A percentile compares a stretch with the other conserved stretches of the same genome.
These are phyloP conservation scores for Parazoanthus darwini DNA, from an alignment of 92 coral and sea anemone genomes.

Conservation along the genomic window DNA sequence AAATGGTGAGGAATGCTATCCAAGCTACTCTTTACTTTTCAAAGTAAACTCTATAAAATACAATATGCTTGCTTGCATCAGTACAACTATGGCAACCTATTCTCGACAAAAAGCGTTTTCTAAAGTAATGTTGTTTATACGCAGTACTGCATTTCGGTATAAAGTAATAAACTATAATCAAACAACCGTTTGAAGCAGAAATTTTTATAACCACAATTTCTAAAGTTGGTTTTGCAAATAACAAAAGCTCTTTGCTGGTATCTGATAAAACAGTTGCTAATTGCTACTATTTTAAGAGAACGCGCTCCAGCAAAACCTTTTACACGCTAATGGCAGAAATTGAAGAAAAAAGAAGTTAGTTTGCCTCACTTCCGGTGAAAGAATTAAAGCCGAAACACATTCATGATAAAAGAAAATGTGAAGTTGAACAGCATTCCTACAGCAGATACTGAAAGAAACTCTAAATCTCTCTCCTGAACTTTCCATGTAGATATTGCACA, in stretches of 20 bases:
- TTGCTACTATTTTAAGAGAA: neutral
- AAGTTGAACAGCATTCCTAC: neutral
- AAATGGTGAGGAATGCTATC: neutral
- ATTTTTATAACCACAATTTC: neutral
- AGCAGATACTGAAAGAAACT: neutral
- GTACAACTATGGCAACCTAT: neutral
- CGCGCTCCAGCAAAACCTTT: neutral
- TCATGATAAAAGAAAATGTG: neutral
- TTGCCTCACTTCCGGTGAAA: conserved; percentile 15
- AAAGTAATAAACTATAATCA: neutral
- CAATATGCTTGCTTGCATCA: neutral
- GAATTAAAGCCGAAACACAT: neutral
- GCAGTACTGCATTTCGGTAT: too few species aligned
- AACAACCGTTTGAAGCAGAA: neutral
- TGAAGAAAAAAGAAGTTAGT: neutral
- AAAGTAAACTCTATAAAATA: neutral
- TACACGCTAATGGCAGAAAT: neutral
- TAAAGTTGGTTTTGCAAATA: neutral
- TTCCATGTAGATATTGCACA: neutral
- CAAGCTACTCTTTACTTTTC: neutral
- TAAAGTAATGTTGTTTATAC: neutral
- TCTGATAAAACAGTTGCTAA: neutral
- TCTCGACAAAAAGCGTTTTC: neutral
- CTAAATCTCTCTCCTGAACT: neutral
- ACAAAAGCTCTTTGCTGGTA: neutral